phyloP scores from a whole-genome alignment of 2,888 invertebrate species.

The Protonemura montana region DNA sequence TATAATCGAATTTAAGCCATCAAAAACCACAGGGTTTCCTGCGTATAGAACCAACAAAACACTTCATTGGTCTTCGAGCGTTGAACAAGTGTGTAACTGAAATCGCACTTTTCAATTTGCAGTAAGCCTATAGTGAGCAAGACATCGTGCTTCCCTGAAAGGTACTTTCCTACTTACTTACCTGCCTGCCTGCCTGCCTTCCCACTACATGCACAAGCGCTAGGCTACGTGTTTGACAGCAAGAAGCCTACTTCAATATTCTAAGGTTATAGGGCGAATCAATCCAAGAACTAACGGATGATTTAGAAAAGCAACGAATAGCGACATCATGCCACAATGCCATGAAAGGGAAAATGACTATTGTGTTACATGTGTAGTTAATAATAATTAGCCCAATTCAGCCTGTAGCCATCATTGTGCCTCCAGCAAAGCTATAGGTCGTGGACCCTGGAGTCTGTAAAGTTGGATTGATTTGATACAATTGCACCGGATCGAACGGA shows the following conservation, averaged over 20 bases:
- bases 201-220: neutral
- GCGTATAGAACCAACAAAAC: neutral
- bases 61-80: too few species aligned
- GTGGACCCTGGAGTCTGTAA: neutral
- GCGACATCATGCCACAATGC: neutral
- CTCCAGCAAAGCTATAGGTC: neutral
- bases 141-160: neutral
- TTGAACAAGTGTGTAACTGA: too few species aligned
- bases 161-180: neutral
- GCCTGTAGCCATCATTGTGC: neutral
- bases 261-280: neutral
- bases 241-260: neutral
- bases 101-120: neutral
- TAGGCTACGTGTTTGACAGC: neutral
- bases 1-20: neutral
- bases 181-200: too few species aligned
- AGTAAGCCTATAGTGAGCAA: neutral
- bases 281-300: neutral
- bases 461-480: neutral
- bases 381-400: constrained; percentile 1
- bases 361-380: neutral
- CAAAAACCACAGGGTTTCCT: neutral
- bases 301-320: neutral
- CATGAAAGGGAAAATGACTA: neutral
- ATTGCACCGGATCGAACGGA: neutral